Percentiles rank a stretch among this genome's conserved stretches.
Evolutionary conservation across 2,888 invertebrate genomes (phyloP).

Genomic region (Dryobota labecula): DNA sequence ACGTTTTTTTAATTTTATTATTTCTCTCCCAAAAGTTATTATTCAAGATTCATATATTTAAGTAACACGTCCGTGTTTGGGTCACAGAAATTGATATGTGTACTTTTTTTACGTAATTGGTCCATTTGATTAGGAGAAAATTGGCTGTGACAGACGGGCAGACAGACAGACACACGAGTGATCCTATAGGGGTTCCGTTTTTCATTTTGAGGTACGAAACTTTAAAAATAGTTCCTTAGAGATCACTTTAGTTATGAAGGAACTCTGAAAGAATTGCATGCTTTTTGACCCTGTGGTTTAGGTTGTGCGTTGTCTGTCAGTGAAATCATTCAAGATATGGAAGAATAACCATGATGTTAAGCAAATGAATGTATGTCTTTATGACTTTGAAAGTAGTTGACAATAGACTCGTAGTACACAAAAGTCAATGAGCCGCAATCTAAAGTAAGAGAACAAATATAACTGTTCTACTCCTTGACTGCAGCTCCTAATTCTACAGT

Average conservation of each 20-base stretch:
- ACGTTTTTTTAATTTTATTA: no score
- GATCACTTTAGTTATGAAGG: neutral
- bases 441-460: conserved; percentile 6
- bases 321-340: neutral
- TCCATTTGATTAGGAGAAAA: no score
- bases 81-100: no score
- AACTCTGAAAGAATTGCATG: no score
- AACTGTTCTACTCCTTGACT: neutral
- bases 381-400: neutral
- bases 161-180: no score
- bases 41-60: no score
- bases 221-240: neutral
- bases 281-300: neutral
- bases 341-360: neutral
- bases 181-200: no score
- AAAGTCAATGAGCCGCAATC: neutral
- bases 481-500: conserved; percentile 11
- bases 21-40: no score
- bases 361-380: neutral
- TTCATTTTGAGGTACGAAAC: no score
- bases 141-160: no score
- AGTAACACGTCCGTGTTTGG: no score
- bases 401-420: neutral
- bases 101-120: no score
- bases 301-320: neutral